Evolutionary conservation across 2,888 invertebrate genomes (phyloP).

Genomic region (Micropterix aruncella): DNA sequence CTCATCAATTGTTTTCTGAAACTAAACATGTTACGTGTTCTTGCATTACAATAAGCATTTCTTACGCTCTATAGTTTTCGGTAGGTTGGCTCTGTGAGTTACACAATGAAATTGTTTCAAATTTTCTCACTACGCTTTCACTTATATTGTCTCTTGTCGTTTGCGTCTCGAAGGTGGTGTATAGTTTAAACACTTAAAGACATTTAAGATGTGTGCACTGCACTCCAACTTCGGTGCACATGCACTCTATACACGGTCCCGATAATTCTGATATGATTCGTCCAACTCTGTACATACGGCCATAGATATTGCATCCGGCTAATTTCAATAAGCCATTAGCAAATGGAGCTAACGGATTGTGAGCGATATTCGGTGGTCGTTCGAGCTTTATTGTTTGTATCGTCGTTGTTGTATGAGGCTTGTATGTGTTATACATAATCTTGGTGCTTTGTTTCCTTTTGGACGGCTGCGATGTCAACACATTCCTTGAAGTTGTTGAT

Average conservation of each 20-base stretch:
- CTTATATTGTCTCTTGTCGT: too few species aligned
- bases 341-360: conserved; percentile 17
- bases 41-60: too few species aligned
- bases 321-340: conserved; percentile 53
- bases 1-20: too few species aligned
- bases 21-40: too few species aligned
- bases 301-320: conserved; percentile 83
- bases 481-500: conserved; percentile 7
- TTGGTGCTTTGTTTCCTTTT: not conserved
- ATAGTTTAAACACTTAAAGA: too few species aligned
- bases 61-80: too few species aligned
- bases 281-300: conserved; percentile 75
- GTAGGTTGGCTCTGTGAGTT: too few species aligned
- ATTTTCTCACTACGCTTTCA: too few species aligned
- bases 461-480: conserved; percentile 6
- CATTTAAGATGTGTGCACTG: conserved; percentile 60
- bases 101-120: too few species aligned
- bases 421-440: not conserved
- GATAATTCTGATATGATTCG: conserved; percentile 72
- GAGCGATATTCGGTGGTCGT: conserved; percentile 12
- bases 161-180: too few species aligned
- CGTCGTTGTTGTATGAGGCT: conserved; percentile 13
- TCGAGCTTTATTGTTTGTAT: conserved; percentile 3
- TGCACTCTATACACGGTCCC: conserved; percentile 68
- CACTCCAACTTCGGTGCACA: conserved; percentile 76